A percentile compares a stretch with the other conserved stretches of the same genome.
Evolutionary conservation across 2,113 vertebrate species (phyloP).

Genomic region (Ascaphus truei): DNA sequence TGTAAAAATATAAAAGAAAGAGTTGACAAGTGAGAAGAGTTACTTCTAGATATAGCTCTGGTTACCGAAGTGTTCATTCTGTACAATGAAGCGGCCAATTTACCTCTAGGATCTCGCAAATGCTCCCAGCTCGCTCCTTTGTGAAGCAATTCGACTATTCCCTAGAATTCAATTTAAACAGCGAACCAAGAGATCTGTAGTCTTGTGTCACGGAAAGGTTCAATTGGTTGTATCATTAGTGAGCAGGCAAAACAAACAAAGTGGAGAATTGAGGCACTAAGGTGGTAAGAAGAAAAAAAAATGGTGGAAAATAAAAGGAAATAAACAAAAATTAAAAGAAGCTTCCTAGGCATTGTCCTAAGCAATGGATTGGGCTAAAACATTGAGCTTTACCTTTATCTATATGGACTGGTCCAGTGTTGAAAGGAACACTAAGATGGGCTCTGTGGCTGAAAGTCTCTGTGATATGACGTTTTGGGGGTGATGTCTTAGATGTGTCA

Average conservation of each 20-base stretch:
- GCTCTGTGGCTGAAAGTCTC: background rate
- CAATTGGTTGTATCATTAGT: background rate
- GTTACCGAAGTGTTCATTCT: too few species aligned
- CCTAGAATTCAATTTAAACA: too few species aligned
- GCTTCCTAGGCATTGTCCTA: background rate
- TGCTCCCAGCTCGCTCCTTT: too few species aligned
- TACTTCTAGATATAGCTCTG: too few species aligned
- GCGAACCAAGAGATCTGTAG: too few species aligned
- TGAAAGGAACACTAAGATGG: background rate
- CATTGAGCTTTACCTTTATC: background rate
- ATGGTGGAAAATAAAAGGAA: background rate
- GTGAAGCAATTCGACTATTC: too few species aligned
- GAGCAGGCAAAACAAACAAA: background rate
- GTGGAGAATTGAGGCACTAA: constrained; percentile 8
- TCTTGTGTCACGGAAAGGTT: background rate
- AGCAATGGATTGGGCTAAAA: background rate
- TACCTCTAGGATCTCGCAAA: too few species aligned
- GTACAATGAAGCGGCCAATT: too few species aligned
- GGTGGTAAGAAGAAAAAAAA: background rate
- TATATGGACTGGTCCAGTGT: background rate
- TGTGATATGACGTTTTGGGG: background rate
- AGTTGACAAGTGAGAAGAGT: too few species aligned
- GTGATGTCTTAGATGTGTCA: constrained; percentile 54
- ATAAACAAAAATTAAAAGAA: background rate
- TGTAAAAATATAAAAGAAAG: too few species aligned